Evolutionary conservation across 2,113 vertebrate species (phyloP), one percentile per base, ranked within the genome.

Genomic region (Hippocampus mohnikei): DNA sequence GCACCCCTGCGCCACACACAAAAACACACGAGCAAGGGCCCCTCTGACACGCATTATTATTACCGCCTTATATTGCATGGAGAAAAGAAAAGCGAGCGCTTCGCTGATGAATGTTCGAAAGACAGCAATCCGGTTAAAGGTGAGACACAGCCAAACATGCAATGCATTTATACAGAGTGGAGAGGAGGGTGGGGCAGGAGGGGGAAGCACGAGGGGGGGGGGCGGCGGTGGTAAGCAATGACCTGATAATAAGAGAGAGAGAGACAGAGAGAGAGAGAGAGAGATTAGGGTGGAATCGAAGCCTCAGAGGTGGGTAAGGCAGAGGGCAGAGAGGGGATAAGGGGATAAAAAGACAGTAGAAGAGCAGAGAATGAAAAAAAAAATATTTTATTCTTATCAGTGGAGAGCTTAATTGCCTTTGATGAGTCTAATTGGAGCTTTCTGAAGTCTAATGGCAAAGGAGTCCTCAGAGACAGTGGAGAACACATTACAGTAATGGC

Each of bases 371-470:
- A 71, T 73, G 55, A 59, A 74, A 79, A 85, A 86, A 85, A 87
- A 83, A 86, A 77, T 85, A 81, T 87, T 86, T 85, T 86, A 87
- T 87, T 89, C 89, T 90, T 90, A 90, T 90, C 89, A 87, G 88
- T 78, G 80, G 77, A 88, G 86, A 88, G 89, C 88, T 89, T 89
- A 89, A 91, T 91, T 88, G 87, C 87, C 85, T 91, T 89, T 91
- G 89, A 89, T 89, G 89, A 91, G 82, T 87, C 88, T 89, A 91
- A 91, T 89, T 88, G 88, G 82, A 85, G 87, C 88, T 87, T 88
- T 89, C 79, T 85, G 84, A 89, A 89, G 84, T 88, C 87, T 89
- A 88, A 90, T 88, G 87, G 88, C 80, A 77, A 79, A 82, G 75
- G 76, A 81, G 73, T 89, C 89, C 89, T 86, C 72, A 80, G 89